Percentiles rank a stretch among this genome's conserved stretches.
Evolutionary conservation across 2,888 invertebrate genomes (phyloP).

Genomic region (Parochlus steinenii): DNA sequence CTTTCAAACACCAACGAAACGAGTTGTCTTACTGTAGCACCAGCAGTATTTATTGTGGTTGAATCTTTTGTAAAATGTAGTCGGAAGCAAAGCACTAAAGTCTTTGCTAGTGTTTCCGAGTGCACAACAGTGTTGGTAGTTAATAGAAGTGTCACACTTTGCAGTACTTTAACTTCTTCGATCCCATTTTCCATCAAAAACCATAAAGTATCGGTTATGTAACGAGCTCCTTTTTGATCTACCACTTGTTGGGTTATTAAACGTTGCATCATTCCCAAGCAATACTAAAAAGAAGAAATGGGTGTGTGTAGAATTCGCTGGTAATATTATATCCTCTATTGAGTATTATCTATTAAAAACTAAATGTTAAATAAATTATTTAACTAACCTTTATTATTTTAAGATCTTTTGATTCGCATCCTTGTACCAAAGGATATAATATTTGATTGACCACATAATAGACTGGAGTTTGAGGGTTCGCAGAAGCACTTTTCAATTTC

Average conservation of each 20-base stretch:
- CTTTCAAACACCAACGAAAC: conserved; percentile 85
- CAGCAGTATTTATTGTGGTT: conserved; percentile 92
- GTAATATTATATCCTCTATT: neutral
- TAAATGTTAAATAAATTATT: neutral
- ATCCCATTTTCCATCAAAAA: conserved; percentile 85
- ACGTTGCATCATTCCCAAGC: conserved; percentile 84
- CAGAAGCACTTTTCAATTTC: conserved; percentile 63
- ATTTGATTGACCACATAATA: conserved; percentile 86
- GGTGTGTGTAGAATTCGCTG: neutral
- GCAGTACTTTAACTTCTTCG: conserved; percentile 89
- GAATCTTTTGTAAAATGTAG: conserved; percentile 88
- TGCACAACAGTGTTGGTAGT: conserved; percentile 93
- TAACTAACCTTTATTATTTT: conserved; percentile 74
- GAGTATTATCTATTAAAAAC: neutral
- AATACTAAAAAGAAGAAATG: conserved; percentile 43
- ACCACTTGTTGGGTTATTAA: conserved; percentile 80
- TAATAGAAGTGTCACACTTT: conserved; percentile 84
- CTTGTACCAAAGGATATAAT: conserved; percentile 88
- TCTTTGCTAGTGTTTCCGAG: conserved; percentile 86
- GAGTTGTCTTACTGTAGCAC: conserved; percentile 90
- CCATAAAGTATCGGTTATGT: conserved; percentile 87
- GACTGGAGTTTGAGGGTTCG: conserved; percentile 63
- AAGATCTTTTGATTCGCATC: conserved; percentile 91
- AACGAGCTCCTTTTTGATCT: conserved; percentile 81
- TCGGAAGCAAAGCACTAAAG: conserved; percentile 86